A percentile compares a stretch with the other conserved stretches of the same genome.
phyloP scores from a whole-genome alignment of 1,140 invertebrate genomes.

The Aleiodes sp. region DNA sequence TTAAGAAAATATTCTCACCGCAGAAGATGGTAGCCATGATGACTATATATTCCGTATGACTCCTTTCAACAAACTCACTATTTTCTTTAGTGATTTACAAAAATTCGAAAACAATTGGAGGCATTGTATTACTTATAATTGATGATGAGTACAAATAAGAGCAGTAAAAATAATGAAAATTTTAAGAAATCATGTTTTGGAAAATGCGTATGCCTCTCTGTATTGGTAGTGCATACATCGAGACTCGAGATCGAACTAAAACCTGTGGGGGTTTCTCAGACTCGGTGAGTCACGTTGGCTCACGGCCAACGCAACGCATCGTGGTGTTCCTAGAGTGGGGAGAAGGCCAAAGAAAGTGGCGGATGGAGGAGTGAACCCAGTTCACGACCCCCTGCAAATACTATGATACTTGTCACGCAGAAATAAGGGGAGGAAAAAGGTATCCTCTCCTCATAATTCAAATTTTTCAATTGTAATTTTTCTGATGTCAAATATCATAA shows the following conservation, averaged over 20 bases:
- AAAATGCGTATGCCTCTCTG: neutral
- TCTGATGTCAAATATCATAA: too few relatives aligned
- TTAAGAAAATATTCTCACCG: slow-evolving; percentile 32
- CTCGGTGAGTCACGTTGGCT: slow-evolving; percentile 63
- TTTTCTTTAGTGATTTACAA: too few relatives aligned
- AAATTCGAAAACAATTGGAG: neutral
- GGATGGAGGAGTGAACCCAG: neutral
- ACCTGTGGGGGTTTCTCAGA: slow-evolving; percentile 58
- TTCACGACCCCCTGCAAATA: neutral
- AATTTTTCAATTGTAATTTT: too few relatives aligned
- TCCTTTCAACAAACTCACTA: neutral
- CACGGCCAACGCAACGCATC: slow-evolving; percentile 46
- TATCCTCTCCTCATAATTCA: neutral
- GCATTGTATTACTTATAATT: too few relatives aligned
- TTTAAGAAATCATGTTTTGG: neutral
- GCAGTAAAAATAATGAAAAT: neutral
- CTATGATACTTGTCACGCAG: neutral
- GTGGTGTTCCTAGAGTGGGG: slow-evolving; percentile 18
- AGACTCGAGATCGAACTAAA: slow-evolving; percentile 54
- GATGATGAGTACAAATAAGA: neutral
- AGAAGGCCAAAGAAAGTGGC: neutral
- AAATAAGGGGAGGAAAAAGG: neutral
- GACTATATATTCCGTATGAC: slow-evolving; percentile 13
- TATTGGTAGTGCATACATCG: slow-evolving; percentile 30
- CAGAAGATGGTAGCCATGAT: slow-evolving; percentile 43